Evolutionary conservation across 1,140 invertebrate species (phyloP), one percentile per base, ranked within the genome.

Genomic region (Drosophila grimshawi): DNA sequence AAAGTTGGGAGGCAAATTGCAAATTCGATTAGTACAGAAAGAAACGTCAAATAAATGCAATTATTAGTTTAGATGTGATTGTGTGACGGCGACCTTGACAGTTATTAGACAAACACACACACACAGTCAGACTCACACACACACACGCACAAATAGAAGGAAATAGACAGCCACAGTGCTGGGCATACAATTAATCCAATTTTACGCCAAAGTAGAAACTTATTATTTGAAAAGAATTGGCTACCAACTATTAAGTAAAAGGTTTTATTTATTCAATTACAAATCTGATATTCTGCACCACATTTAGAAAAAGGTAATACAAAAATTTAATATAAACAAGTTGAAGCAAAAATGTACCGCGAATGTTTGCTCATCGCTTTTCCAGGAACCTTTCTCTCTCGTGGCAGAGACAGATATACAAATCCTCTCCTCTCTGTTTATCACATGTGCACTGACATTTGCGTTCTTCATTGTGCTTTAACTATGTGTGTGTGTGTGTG

Each of bases 1-100:
- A 71, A 76, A 72, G 80, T 79, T 63, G 71, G 78, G 78, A 86
- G 78, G 76, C 76, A 86, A 78, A 86, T 86, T 81, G 55, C 76
- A 83, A 73, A 70, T 57, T 81, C 71, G 71, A 86, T 86, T 86
- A 86, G 82, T 86, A 86, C 52, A 55, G 48, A 60, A 51, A 49
- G 39, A 68, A 60, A 52, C 49, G 57, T 33, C 71, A 41, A 33
- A 37, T 43, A 60, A 33, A 75, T 75, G 72, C 57, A 69, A 63
- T 56, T 74, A 68, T 74, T 74, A 62, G 60, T 71, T 46, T 32
- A 49, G 51, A 62, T 71, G 71, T 71, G 71, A 62, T 55, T 60
- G 19, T 43, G 41, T 29, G 52, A 56, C 56, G 56, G 37, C 66
- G 71, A 83, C 76, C 79, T 81, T 86, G 70, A 68, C 41, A 78